Conservation (phyloP, 2,797 vertebrate species). For the Poecilia gillii region DNA sequence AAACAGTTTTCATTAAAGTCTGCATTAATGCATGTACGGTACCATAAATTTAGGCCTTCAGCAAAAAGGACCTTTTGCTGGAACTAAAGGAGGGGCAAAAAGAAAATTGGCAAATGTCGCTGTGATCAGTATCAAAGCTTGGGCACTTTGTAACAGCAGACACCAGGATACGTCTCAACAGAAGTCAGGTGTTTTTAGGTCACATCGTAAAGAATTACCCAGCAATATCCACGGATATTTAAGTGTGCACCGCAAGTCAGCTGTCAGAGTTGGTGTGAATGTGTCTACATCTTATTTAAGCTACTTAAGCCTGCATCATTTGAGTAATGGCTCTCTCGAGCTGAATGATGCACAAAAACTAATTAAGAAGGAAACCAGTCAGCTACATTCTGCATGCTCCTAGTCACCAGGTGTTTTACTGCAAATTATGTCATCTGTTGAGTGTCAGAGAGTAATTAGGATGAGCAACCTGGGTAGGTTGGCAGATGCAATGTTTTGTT, state of each 20-base stretch:
- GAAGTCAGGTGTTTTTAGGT: conserved; percentile 39
- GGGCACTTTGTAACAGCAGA: conserved; percentile 48
- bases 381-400: rapidly evolving
- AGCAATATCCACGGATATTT: conserved; percentile 49
- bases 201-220: conserved; percentile 47
- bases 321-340: conserved; percentile 3
- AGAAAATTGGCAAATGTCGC: conserved; percentile 7
- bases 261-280: conserved; percentile 30
- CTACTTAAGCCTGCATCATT: conserved; percentile 14
- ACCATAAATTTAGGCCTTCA: conserved; percentile 12
- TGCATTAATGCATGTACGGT: conserved; percentile 8
- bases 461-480: neutral
- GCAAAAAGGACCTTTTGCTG: conserved; percentile 1
- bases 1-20: neutral
- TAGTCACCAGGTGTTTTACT: conserved; percentile 5
- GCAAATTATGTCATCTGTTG: conserved; percentile 4
- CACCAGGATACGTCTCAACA: conserved; percentile 44
- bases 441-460: conserved; percentile 1
- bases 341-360: conserved; percentile 8
- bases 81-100: conserved; percentile 33
- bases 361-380: neutral
- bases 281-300: conserved; percentile 15
- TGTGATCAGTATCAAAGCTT: conserved; percentile 40
- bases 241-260: conserved; percentile 30
- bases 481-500: conserved; percentile 1